Evolutionary conservation across 92 coral and sea anemone species (phyloP).

Genomic region (Phenganax marumi): DNA sequence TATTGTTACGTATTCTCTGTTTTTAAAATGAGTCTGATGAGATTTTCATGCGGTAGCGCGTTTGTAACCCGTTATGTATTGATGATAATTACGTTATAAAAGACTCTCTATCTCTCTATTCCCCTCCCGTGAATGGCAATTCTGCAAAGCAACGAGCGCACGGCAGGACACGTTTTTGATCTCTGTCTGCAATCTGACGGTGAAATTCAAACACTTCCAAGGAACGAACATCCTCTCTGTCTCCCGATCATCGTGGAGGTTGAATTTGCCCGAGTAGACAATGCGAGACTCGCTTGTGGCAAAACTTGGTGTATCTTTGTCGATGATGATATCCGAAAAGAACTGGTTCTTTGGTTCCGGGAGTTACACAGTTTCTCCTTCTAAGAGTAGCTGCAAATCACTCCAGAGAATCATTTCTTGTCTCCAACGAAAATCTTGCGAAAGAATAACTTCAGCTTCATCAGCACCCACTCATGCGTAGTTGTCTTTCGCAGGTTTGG

Average conservation of each 20-base stretch:
- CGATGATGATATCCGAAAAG: neutral
- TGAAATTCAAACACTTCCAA: slow-evolving; percentile 5
- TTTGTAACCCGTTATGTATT: neutral
- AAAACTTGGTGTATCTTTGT: neutral
- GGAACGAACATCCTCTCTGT: neutral
- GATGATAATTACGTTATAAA: neutral
- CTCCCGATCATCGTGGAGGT: neutral
- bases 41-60: neutral
- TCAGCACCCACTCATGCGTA: slow-evolving; percentile 14
- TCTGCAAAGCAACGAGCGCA: slow-evolving; percentile 22
- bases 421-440: neutral
- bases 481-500: slow-evolving; percentile 9
- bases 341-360: slow-evolving; percentile 17
- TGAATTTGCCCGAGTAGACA: neutral
- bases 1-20: no score
- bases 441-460: neutral
- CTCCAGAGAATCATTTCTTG: neutral
- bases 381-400: slow-evolving; percentile 13
- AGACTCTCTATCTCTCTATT: neutral
- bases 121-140: neutral
- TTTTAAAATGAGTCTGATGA: neutral
- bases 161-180: neutral
- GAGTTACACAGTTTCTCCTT: slow-evolving; percentile 16
- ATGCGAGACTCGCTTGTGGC: slow-evolving; percentile 2
- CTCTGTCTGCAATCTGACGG: neutral